Percentiles rank a stretch among this genome's conserved stretches.
These are phyloP conservation scores for Zosterops hypoxanthus DNA, from an alignment of 2,113 vertebrate genomes.

Conservation along the genomic window DNA sequence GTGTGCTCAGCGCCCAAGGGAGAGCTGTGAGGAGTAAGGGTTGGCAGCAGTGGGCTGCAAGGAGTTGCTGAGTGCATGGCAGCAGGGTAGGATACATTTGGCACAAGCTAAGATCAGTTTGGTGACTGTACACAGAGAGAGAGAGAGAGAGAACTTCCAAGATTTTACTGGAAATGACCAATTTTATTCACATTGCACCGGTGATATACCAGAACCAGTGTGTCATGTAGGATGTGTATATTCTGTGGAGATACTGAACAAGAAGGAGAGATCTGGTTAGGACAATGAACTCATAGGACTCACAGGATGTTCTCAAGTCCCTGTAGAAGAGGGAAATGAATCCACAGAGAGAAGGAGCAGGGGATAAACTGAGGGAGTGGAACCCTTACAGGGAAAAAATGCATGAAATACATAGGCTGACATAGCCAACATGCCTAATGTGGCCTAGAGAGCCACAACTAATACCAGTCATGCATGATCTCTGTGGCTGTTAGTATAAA, in stretches of 20 bases:
- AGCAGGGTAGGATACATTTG: not conserved
- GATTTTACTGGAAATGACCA: not conserved
- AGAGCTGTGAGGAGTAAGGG: not conserved
- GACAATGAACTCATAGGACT: not conserved
- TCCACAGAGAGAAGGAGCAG: not conserved
- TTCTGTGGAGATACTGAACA: not conserved
- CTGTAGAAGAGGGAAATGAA: not conserved
- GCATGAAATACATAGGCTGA: rapidly evolving
- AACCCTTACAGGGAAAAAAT: not conserved
- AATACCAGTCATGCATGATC: not conserved
- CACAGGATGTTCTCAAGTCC: not conserved
- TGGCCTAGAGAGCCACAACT: not conserved
- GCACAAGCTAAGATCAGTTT: not conserved
- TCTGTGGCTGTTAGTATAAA: not conserved
- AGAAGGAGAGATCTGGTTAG: not conserved
- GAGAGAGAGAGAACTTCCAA: not conserved
- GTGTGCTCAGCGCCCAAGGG: not conserved
- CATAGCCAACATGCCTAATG: not conserved
- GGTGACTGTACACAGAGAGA: rapidly evolving
- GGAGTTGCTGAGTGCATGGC: not conserved
- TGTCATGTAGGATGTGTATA: rapidly evolving
- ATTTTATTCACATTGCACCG: not conserved
- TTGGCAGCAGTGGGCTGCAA: not conserved
- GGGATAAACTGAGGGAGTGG: not conserved
- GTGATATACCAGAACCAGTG: not conserved